Percentiles rank a stretch among this genome's conserved stretches.
These are phyloP conservation scores for Grammomys dolichurus DNA, from an alignment of 2,113 vertebrate species.

Conservation along the genomic window DNA sequence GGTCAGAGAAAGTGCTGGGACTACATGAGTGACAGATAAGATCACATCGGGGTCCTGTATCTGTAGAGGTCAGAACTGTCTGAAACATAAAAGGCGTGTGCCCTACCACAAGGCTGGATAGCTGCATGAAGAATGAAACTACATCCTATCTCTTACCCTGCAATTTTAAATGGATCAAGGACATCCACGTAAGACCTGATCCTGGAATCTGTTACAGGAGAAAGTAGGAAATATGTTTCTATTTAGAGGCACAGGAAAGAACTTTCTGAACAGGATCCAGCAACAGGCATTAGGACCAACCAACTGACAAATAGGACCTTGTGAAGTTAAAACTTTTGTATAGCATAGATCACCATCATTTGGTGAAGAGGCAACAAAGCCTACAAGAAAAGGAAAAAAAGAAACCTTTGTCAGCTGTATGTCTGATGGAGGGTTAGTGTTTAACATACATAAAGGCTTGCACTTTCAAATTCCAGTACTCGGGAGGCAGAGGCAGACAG, in stretches of 20 bases:
- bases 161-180: neutral
- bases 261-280: neutral
- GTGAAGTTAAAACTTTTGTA: neutral
- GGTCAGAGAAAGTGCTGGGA: neutral
- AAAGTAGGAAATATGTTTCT: neutral
- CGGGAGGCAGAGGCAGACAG: too few species aligned
- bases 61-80: neutral
- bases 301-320: neutral
- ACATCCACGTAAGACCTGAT: neutral
- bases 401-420: neutral
- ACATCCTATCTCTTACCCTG: neutral
- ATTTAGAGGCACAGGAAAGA: neutral
- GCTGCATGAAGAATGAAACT: neutral
- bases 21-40: neutral
- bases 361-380: neutral
- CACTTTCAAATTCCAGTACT: too few species aligned
- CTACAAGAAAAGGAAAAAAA: neutral
- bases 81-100: neutral
- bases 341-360: neutral
- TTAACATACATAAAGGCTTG: neutral
- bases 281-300: neutral
- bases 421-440: neutral
- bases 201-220: neutral
- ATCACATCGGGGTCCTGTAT: neutral
- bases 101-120: neutral